Evolutionary conservation across 2,888 invertebrate genomes (phyloP).

Genomic region (Trachelus tabidus): DNA sequence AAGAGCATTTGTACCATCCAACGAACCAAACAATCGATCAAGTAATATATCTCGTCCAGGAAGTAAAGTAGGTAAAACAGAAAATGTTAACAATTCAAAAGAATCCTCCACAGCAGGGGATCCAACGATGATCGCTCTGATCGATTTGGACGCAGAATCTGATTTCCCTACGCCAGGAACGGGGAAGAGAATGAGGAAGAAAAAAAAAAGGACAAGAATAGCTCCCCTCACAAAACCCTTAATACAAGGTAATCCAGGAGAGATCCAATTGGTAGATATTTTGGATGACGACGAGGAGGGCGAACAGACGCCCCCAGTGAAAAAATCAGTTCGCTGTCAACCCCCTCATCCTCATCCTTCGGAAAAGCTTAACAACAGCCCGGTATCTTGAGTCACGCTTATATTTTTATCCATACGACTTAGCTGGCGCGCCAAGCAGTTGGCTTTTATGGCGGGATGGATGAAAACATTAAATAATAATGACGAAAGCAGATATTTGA

Average conservation of each 20-base stretch:
- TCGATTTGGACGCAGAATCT: constrained; percentile 49
- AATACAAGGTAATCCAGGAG: constrained; percentile 20
- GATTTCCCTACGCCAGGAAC: constrained; percentile 31
- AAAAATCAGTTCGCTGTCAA: constrained; percentile 32
- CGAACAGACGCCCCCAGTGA: constrained; percentile 33
- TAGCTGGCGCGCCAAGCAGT: not conserved
- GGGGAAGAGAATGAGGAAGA: constrained; percentile 16
- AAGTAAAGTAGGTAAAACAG: constrained; percentile 5
- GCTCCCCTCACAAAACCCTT: constrained; percentile 30
- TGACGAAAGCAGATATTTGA: not conserved
- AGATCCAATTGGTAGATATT: constrained; percentile 33
- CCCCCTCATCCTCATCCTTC: constrained; percentile 17
- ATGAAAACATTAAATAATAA: not conserved
- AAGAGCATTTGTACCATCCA: not conserved
- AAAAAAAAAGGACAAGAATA: constrained; percentile 32
- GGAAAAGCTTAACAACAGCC: constrained; percentile 44
- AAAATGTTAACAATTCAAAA: constrained; percentile 1
- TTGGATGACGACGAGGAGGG: constrained; percentile 36
- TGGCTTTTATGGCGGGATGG: not conserved
- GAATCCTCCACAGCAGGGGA: constrained; percentile 14
- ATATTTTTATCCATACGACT: not conserved
- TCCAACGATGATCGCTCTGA: constrained; percentile 28
- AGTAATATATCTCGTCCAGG: not conserved
- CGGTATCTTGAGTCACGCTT: constrained; percentile 28
- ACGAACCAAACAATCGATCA: not conserved